Percentiles rank a stretch among this genome's conserved stretches.
Conservation (phyloP, 2,797 vertebrate genomes). For the Danio aesculapii region DNA sequence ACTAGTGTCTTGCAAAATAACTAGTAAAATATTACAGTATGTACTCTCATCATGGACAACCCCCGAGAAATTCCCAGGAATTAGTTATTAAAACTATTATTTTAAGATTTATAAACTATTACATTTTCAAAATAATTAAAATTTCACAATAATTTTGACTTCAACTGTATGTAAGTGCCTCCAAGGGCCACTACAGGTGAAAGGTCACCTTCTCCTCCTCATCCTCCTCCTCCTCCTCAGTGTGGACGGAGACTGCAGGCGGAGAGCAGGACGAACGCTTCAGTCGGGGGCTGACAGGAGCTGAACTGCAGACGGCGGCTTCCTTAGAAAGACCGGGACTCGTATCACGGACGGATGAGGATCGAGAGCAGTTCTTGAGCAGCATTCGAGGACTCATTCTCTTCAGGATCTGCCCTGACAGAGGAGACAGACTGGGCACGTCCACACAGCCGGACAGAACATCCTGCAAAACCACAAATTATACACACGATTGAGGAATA, state of each 20-base stretch:
- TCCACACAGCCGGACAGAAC: slow-evolving; percentile 74
- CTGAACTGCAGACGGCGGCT: slow-evolving; percentile 50
- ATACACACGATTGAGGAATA: background rate
- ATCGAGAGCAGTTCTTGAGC: slow-evolving; percentile 62
- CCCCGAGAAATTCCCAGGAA: no score
- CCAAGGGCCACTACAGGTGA: no score
- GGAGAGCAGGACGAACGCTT: slow-evolving; percentile 15
- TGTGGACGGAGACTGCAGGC: background rate
- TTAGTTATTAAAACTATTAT: no score
- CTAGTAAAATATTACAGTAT: no score
- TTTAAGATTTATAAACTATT: no score
- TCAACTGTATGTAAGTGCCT: no score
- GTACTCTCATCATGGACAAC: no score
- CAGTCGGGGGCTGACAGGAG: slow-evolving; percentile 55
- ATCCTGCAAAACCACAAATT: slow-evolving; percentile 65
- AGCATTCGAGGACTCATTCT: slow-evolving; percentile 61
- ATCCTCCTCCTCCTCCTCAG: background rate
- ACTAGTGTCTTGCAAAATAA: no score
- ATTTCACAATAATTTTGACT: no score
- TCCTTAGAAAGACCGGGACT: slow-evolving; percentile 65
- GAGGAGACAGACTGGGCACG: slow-evolving; percentile 67
- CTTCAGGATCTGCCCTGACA: slow-evolving; percentile 71
- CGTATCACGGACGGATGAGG: slow-evolving; percentile 57
- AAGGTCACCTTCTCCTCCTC: slow-evolving; percentile 58
- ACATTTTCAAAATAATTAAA: no score